phyloP scores from a whole-genome alignment of 2,797 vertebrate genomes.

The Myoxocephalus aenaeus region DNA sequence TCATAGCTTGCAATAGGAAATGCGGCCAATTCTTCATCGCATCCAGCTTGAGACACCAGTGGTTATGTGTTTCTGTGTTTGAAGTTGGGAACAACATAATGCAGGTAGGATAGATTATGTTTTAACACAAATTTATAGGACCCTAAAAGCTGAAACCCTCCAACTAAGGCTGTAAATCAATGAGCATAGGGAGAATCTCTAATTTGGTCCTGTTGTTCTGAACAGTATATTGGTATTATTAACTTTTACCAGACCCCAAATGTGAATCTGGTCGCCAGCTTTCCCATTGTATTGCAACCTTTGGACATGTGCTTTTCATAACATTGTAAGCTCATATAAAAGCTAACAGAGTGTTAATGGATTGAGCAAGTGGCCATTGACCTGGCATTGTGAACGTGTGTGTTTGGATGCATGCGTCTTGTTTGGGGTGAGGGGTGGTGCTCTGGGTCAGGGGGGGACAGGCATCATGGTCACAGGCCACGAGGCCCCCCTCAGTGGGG shows the following conservation, averaged over 20 bases:
- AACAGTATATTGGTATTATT: slow-evolving; percentile 3
- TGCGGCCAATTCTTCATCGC: background rate
- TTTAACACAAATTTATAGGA: slow-evolving; percentile 2
- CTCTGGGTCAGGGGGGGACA: slow-evolving; percentile 69
- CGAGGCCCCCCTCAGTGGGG: slow-evolving; percentile 63
- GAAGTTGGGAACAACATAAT: slow-evolving; percentile 14
- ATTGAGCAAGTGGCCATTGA: slow-evolving; percentile 65
- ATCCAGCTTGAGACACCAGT: background rate
- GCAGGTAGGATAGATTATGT: background rate
- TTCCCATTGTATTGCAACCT: slow-evolving; percentile 46
- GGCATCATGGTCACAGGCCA: slow-evolving; percentile 77
- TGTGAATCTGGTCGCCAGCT: slow-evolving; percentile 24
- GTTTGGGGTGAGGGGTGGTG: slow-evolving; percentile 67
- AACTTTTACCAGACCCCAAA: slow-evolving; percentile 12
- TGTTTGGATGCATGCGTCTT: slow-evolving; percentile 59
- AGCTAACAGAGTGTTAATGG: slow-evolving; percentile 62
- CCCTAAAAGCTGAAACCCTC: background rate
- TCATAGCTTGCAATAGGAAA: background rate
- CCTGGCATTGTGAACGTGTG: slow-evolving; percentile 60
- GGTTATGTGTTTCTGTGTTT: slow-evolving; percentile 34
- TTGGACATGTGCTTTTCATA: slow-evolving; percentile 54
- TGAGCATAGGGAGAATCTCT: background rate
- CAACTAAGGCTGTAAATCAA: background rate
- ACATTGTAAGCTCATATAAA: slow-evolving; percentile 55
- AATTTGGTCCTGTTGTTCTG: slow-evolving; percentile 5